Percentiles rank a stretch among this genome's conserved stretches.
Evolutionary conservation across 2,888 invertebrate genomes (phyloP).

Genomic region (Gisinianus flammeolus): DNA sequence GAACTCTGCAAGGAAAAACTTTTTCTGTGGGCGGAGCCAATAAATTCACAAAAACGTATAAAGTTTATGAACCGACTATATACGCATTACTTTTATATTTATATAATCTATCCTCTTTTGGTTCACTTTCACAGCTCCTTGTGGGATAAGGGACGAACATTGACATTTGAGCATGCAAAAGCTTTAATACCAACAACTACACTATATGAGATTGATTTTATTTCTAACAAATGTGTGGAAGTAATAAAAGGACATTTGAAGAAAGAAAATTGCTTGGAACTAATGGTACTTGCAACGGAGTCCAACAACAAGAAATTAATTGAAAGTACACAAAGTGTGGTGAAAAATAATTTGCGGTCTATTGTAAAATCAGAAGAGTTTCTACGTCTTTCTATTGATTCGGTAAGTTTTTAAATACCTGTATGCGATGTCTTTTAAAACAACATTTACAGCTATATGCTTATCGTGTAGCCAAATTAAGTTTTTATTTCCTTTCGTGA

Average conservation of each 20-base stretch:
- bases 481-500: background rate
- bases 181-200: conserved; percentile 2
- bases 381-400: conserved; percentile 3
- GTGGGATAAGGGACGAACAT: background rate
- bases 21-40: too few relatives aligned
- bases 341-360: background rate
- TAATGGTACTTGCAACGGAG: conserved; percentile 10
- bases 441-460: background rate
- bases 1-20: too few relatives aligned
- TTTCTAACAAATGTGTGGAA: background rate
- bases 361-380: conserved; percentile 5
- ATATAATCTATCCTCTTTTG: background rate
- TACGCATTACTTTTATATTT: background rate
- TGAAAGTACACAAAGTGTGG: background rate
- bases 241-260: background rate
- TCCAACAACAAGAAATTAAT: conserved; percentile 3
- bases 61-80: background rate
- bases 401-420: background rate
- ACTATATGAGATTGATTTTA: background rate
- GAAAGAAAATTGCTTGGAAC: background rate
- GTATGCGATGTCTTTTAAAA: background rate
- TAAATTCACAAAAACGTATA: too few relatives aligned
- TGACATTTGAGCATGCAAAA: background rate
- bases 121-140: background rate
- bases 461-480: background rate